These are phyloP conservation scores for Pedicia rivosa DNA, from an alignment of 2,888 invertebrate species.

Conservation along the genomic window DNA sequence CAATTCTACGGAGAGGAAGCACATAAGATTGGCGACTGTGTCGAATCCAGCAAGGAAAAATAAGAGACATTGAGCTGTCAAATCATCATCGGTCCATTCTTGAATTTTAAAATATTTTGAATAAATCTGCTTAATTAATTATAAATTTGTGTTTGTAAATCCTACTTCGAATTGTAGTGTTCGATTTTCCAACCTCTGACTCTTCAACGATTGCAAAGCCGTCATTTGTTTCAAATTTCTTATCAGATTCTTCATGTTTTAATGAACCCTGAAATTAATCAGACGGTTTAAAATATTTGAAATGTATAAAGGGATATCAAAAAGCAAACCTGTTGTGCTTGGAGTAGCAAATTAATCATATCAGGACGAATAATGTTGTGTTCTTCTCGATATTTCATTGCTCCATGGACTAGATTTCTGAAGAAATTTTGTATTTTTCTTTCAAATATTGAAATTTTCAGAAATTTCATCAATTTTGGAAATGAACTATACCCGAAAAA, in stretches of 20 bases:
- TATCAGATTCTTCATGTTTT: too few species aligned
- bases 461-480: not conserved
- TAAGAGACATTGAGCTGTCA: conserved; percentile 38
- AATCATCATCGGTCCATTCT: conserved; percentile 33
- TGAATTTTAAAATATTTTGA: too few species aligned
- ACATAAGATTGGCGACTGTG: conserved; percentile 28
- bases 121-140: too few species aligned
- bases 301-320: too few species aligned
- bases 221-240: conserved; percentile 13
- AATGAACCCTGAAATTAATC: too few species aligned
- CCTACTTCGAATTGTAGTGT: too few species aligned
- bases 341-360: conserved; percentile 34
- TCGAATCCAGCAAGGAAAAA: conserved; percentile 43
- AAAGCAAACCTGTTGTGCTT: conserved; percentile 33
- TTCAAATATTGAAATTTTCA: not conserved
- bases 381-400: not conserved
- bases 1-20: conserved; percentile 39
- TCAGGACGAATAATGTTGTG: conserved; percentile 3
- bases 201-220: conserved; percentile 21
- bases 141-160: too few species aligned
- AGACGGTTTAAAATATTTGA: too few species aligned
- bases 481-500: not conserved
- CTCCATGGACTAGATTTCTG: conserved; percentile 1
- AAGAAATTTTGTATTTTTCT: not conserved
- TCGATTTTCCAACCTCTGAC: conserved; percentile 13